Evolutionary conservation across 1,140 invertebrate species (phyloP).

Genomic region (Drosophila mojavensis): DNA sequence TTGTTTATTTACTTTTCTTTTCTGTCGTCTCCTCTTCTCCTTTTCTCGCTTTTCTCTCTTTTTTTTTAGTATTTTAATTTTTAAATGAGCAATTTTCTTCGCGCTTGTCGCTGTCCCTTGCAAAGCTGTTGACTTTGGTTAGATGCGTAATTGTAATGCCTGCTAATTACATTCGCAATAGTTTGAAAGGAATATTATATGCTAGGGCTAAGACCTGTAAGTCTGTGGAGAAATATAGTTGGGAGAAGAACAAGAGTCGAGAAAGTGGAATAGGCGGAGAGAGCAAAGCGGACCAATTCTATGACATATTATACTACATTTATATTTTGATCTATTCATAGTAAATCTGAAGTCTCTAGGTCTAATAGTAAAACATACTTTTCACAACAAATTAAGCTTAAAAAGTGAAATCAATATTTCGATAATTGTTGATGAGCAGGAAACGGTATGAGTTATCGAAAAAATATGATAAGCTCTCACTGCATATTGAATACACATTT

Average conservation of each 20-base stretch:
- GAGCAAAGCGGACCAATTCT: too few relatives aligned
- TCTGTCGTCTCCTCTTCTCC: not conserved
- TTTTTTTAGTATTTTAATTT: conserved; percentile 46
- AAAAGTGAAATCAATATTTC: too few relatives aligned
- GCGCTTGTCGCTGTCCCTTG: not conserved
- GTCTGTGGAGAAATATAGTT: not conserved
- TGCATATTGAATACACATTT: too few relatives aligned
- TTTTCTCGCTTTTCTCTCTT: not conserved
- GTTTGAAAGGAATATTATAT: conserved; percentile 4
- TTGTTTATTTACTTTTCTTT: conserved; percentile 22
- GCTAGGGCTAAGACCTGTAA: not conserved
- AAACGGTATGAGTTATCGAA: too few relatives aligned
- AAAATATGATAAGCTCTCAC: too few relatives aligned
- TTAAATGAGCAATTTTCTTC: conserved; percentile 53
- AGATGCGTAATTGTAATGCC: conserved; percentile 36
- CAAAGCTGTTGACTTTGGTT: conserved; percentile 54
- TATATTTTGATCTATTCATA: too few relatives aligned
- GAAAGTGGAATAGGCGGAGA: too few relatives aligned
- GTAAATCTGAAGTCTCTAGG: too few relatives aligned
- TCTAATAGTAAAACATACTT: too few relatives aligned
- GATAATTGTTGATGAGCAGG: too few relatives aligned
- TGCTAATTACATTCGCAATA: conserved; percentile 18
- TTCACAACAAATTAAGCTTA: too few relatives aligned
- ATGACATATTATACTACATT: too few relatives aligned
- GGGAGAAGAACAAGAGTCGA: not conserved